Base-by-base conservation (phyloP, 2,797 vertebrate species). In the Thalassophryne amazonica region DNA sequence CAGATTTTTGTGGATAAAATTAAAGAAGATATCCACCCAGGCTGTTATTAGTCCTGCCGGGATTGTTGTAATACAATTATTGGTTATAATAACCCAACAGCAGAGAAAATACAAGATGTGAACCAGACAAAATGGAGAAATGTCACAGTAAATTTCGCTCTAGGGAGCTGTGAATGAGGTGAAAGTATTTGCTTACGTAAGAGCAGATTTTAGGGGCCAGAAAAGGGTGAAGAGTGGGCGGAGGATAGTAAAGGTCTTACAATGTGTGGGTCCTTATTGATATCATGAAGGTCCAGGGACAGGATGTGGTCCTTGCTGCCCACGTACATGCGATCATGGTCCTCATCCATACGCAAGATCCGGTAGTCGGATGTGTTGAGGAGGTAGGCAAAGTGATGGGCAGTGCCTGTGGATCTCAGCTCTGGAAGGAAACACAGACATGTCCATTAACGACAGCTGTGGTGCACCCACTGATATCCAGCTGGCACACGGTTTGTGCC, bases 271-370 rank as follows among this genome's bases (percentile, higher is more conserved):
- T 97, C 94, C 16, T 94, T 93, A 90, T 98, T 98, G 92, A 99
- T 96, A 86, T 99, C 95, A 1, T 98, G 95, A 17, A 99, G 93
- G 75, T 98, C 96, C 83, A 99, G 81, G 0, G 97, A 98, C 41
- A 99, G 90, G 77, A 98, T 89, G 10, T 95, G 95, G 85, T 98
- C 96, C 86, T 98, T 98, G 91, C 94, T 96, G 68, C 96, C 97
- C 62, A 98, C 92, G 0, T 98, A 99, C 96, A 98, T 97, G 39
- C 96, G 95, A 81, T 99, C 97, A 0, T 98, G 94, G 87, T 99
- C 97, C 69, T 99, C 96, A 4, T 98, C 97, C 90, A 98, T 98
- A 23, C 98, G 91, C 60, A 99, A 86, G 84, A 99, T 98, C 22
- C 94, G 90, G 80, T 94, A 99, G 81, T 98, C 95, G 0, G 94